Evolutionary conservation across 1,140 invertebrate genomes (phyloP).

Genomic region (Zaprionus vittiger): DNA sequence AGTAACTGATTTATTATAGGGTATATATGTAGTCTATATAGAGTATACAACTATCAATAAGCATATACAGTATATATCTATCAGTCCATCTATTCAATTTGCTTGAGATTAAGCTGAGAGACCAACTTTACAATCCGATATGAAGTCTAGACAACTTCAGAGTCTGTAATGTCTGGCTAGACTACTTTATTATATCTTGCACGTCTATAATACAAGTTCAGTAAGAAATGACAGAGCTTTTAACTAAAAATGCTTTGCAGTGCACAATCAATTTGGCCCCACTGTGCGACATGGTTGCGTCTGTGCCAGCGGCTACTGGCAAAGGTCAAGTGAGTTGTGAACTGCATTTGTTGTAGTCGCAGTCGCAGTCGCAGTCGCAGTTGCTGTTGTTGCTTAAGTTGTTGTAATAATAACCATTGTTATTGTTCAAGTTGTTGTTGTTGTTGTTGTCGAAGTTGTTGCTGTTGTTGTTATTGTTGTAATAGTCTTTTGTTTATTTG

Average conservation of each 20-base stretch:
- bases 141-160: too few relatives aligned
- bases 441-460: conserved; percentile 4
- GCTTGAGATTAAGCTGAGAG: too few relatives aligned
- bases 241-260: not conserved
- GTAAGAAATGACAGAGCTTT: too few relatives aligned
- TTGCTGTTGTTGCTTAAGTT: conserved; percentile 6
- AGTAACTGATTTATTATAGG: too few relatives aligned
- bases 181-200: not conserved
- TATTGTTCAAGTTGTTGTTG: conserved; percentile 4
- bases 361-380: too few relatives aligned
- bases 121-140: too few relatives aligned
- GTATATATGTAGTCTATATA: too few relatives aligned
- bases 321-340: conserved; percentile 68
- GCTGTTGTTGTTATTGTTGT: conserved; percentile 21
- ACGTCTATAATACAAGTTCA: not conserved
- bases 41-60: too few relatives aligned
- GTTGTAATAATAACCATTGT: conserved; percentile 12
- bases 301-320: conserved; percentile 38
- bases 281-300: not conserved
- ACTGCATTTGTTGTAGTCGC: conserved; percentile 37
- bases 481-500: conserved; percentile 11
- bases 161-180: not conserved
- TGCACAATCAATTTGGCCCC: not conserved
- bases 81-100: too few relatives aligned
- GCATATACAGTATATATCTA: too few relatives aligned